phyloP scores from a whole-genome alignment of 2,113 vertebrate species.

The Rhinoderma darwinii region DNA sequence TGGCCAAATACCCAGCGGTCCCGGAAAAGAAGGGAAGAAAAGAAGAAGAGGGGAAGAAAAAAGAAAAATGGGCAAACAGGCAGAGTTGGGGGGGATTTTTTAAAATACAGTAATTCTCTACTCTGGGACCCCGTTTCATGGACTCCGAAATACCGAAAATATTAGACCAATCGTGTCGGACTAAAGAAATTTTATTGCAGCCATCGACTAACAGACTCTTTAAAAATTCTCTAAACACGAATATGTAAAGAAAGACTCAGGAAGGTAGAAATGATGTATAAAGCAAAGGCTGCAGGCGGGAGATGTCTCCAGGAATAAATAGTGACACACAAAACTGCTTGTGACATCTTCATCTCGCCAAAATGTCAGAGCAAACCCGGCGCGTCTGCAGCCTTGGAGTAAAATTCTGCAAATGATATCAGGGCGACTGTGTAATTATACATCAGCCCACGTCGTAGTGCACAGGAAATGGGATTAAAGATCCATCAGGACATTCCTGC shows the following conservation, averaged over 20 bases:
- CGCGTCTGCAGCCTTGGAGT: neutral
- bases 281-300: neutral
- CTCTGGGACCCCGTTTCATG: neutral
- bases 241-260: neutral
- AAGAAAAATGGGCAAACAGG: no score
- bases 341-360: slow-evolving; percentile 8
- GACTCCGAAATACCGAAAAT: neutral
- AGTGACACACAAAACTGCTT: slow-evolving; percentile 8
- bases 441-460: neutral
- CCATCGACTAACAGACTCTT: neutral
- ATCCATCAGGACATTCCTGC: slow-evolving; percentile 12
- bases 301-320: neutral
- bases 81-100: no score
- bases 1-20: no score
- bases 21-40: no score
- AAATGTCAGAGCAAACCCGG: slow-evolving; percentile 21
- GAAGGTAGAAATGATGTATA: neutral
- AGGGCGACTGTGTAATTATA: neutral
- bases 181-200: neutral
- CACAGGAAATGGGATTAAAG: slow-evolving; percentile 34
- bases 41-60: no score
- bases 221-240: no score
- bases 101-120: no score
- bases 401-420: slow-evolving; percentile 3
- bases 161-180: neutral